Evolutionary conservation across 2,888 invertebrate species (phyloP), one percentile per base, ranked within the genome.

Genomic region (Rhogogaster chlorosoma): DNA sequence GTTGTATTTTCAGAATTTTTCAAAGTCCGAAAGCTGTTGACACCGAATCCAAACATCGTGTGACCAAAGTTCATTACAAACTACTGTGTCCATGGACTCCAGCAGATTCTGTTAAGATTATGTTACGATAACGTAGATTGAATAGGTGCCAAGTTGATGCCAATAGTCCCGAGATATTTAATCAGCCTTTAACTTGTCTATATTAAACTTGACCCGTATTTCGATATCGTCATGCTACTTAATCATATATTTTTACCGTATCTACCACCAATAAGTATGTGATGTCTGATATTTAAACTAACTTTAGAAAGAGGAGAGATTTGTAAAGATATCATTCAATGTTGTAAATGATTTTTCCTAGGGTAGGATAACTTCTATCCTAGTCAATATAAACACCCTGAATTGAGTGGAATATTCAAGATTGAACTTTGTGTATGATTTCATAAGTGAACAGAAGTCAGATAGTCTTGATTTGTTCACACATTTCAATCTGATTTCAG

Each of bases 151-250:
- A 83, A 83, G 45, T 29, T 45, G 15, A 36, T 70, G 83, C 45
- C 70, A 70, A 83, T 70, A 71, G 67, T 83, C 38, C 6, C 64
- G 32, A 53, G 45, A 15, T 36, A 38, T 83, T 70, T 71, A 83
- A 70, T 70, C 42, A 71, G 49, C 70, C 49, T 70, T 70, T 83
- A 49, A 83, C 29, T 70, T 83, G 83, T 70, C 49, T 83, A 83
- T 26, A 83, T 83, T 83, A 70, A 83, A 83, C 83, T 67, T 67
- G 83, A 83, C 67, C 83, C 42, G 67, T 83, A 83, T 83, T 53
- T 49, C 53, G 45, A 49, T 49, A 73, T 42, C 29, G 29, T 15
- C 64, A 83, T 36, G 83, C 45, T 83, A 70, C 53, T 49, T 53
- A 32, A 77, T 36, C 49, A 32, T 22, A 29, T 32, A 53, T 32